A percentile compares a stretch with the other conserved stretches of the same genome.
Evolutionary conservation across 2,888 invertebrate species (phyloP).

Genomic region (Pterostichus madidus): DNA sequence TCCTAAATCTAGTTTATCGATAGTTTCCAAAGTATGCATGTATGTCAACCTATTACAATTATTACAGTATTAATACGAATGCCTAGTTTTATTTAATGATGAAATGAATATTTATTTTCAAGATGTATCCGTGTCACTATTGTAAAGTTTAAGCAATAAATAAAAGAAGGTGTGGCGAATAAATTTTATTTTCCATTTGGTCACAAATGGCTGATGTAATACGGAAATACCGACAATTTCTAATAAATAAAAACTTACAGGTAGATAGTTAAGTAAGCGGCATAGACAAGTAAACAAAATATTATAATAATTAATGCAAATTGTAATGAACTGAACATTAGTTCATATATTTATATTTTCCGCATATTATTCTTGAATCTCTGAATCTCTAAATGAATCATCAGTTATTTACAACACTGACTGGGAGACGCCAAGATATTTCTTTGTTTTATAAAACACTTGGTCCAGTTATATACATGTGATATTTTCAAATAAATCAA

Average conservation of each 20-base stretch:
- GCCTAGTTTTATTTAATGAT: background rate
- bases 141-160: conserved; percentile 53
- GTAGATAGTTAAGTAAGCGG: conserved; percentile 11
- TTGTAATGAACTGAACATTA: conserved; percentile 26
- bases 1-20: conserved; percentile 28
- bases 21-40: background rate
- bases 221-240: conserved; percentile 61
- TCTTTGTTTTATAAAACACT: conserved; percentile 45
- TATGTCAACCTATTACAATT: background rate
- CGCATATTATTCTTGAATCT: conserved; percentile 6
- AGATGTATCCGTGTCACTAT: conserved; percentile 12
- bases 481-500: conserved; percentile 12
- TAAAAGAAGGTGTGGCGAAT: conserved; percentile 62
- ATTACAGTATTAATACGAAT: background rate
- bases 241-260: conserved; percentile 44
- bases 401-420: conserved; percentile 34
- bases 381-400: conserved; percentile 21
- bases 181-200: conserved; percentile 59
- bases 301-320: conserved; percentile 54
- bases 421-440: conserved; percentile 40
- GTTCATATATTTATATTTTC: conserved; percentile 11
- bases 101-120: conserved; percentile 18
- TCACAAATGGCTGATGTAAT: conserved; percentile 61
- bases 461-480: conserved; percentile 29
- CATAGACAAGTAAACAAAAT: conserved; percentile 60